Conservation (phyloP, 2,797 vertebrate species). For the Epinephelus malabaricus region DNA sequence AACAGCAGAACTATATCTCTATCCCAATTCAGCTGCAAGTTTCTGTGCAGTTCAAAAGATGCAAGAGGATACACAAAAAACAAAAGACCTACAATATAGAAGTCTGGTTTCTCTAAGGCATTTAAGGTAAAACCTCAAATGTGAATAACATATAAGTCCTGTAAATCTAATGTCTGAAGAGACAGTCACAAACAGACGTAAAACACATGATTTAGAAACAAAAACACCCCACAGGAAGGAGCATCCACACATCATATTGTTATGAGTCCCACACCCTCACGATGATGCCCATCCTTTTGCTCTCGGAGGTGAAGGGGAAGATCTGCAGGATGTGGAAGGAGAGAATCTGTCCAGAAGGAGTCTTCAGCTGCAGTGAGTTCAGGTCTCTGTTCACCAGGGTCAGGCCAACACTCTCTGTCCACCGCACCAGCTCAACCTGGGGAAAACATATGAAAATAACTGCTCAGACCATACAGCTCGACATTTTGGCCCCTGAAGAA, state of each 20-base stretch:
- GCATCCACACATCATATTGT: not conserved
- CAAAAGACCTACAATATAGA: not conserved
- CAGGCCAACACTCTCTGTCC: constrained; percentile 97
- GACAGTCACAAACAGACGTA: too few species aligned
- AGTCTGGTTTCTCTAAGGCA: not conserved
- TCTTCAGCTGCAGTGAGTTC: constrained; percentile 94
- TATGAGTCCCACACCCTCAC: constrained; percentile 86
- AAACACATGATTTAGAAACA: not conserved
- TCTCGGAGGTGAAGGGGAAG: constrained; percentile 98
- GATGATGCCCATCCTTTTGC: constrained; percentile 98
- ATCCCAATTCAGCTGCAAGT: not conserved
- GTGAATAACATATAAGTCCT: not conserved
- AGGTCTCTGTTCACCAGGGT: constrained; percentile 96
- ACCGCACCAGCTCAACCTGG: constrained; percentile 94
- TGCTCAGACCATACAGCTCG: not conserved
- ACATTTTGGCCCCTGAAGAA: not conserved
- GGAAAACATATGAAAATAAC: constrained; percentile 34
- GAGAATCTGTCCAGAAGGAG: constrained; percentile 93
- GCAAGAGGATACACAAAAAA: not conserved
- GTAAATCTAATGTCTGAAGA: not conserved
- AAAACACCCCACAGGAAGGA: constrained; percentile 14
- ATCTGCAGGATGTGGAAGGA: constrained; percentile 95
- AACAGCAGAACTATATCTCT: not conserved
- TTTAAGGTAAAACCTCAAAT: not conserved
- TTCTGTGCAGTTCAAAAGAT: not conserved